These are phyloP conservation scores for Gymnopithys bicolor DNA, from an alignment of 2,797 vertebrate species.

Conservation along the genomic window DNA sequence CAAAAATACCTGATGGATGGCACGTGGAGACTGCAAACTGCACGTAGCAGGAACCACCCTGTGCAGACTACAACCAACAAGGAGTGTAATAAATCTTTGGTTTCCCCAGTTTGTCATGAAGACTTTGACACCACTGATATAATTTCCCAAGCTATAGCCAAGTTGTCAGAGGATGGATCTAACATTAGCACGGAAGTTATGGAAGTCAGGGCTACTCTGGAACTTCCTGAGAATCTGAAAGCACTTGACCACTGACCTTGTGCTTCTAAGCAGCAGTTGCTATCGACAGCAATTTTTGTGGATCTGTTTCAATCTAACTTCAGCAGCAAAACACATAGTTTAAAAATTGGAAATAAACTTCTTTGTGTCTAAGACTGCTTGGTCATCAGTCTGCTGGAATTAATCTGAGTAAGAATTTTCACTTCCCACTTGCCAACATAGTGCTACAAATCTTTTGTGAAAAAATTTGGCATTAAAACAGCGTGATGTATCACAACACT, in stretches of 20 bases:
- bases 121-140: slow-evolving; percentile 24
- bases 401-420: slow-evolving; percentile 55
- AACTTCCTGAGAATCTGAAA: slow-evolving; percentile 50
- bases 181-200: not conserved
- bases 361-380: slow-evolving; percentile 40
- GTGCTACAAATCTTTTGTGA: slow-evolving; percentile 44
- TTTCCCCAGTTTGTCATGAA: slow-evolving; percentile 5
- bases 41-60: not conserved
- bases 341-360: slow-evolving; percentile 62
- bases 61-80: not conserved
- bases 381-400: slow-evolving; percentile 59
- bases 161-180: slow-evolving; percentile 19
- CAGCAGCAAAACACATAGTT: slow-evolving; percentile 34
- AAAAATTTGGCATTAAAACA: slow-evolving; percentile 32
- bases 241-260: slow-evolving; percentile 57
- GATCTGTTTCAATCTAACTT: slow-evolving; percentile 58
- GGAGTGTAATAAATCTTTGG: slow-evolving; percentile 9
- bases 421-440: slow-evolving; percentile 41
- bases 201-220: slow-evolving; percentile 32
- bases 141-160: slow-evolving; percentile 29
- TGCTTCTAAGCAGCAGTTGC: slow-evolving; percentile 45
- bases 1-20: slow-evolving; percentile 20
- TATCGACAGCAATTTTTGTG: slow-evolving; percentile 49
- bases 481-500: slow-evolving; percentile 20
- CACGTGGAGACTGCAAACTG: not conserved